phyloP scores from a whole-genome alignment of 2,888 invertebrate species.

The Digitonthophagus gazella region DNA sequence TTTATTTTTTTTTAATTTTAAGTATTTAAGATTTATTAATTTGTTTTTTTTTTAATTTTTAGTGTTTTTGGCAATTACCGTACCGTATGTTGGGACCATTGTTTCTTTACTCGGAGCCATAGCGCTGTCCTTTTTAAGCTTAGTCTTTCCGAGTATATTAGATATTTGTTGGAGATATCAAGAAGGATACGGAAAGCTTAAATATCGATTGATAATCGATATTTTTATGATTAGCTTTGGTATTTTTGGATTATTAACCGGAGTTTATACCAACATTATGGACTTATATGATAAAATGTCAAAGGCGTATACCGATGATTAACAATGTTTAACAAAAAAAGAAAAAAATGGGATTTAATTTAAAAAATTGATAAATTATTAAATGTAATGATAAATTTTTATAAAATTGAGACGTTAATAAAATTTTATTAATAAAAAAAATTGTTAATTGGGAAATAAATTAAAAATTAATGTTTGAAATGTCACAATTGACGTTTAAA shows the following conservation, averaged over 20 bases:
- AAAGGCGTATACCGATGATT: too few species aligned
- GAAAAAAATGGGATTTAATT: too few species aligned
- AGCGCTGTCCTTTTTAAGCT: neutral
- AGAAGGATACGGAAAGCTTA: neutral
- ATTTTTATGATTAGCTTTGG: neutral
- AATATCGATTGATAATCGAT: constrained; percentile 4
- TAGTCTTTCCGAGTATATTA: neutral
- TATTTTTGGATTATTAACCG: neutral
- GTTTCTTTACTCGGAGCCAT: constrained; percentile 1
- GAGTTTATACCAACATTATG: neutral
- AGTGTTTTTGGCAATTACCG: constrained; percentile 6
- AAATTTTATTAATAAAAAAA: too few species aligned
- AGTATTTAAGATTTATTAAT: too few species aligned
- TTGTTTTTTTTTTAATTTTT: neutral
- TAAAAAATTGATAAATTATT: too few species aligned
- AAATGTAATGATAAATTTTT: too few species aligned
- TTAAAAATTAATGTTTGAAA: too few species aligned
- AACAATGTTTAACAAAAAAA: too few species aligned
- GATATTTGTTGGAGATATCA: neutral
- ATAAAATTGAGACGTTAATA: too few species aligned
- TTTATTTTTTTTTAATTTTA: neutral
- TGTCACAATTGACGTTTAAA: too few species aligned
- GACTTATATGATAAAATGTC: neutral
- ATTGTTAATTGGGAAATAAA: too few species aligned
- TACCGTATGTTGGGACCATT: neutral